phyloP scores from a whole-genome alignment of 2,888 invertebrate genomes.

The Bombylius discolor region DNA sequence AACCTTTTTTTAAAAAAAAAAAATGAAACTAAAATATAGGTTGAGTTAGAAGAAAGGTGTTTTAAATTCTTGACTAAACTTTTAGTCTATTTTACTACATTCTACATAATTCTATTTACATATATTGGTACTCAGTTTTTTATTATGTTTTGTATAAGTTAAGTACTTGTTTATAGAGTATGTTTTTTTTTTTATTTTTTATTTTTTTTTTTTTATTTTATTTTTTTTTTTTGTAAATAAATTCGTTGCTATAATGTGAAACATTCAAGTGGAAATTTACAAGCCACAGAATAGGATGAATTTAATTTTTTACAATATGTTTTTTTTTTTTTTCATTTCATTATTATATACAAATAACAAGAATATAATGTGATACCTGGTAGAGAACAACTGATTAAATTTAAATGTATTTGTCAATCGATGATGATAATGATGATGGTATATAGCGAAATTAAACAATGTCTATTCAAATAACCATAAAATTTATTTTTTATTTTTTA shows the following conservation, averaged over 20 bases:
- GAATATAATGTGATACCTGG: too few species aligned
- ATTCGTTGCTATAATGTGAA: constrained; percentile 1
- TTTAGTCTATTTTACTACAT: background rate
- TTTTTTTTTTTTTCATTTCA: too few species aligned
- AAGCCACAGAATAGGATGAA: background rate
- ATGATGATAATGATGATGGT: background rate
- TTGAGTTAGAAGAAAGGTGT: background rate
- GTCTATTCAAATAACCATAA: background rate
- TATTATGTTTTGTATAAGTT: too few species aligned
- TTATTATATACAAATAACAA: too few species aligned
- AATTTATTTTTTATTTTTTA: background rate
- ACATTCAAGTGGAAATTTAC: background rate
- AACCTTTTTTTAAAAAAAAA: background rate
- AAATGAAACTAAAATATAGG: background rate
- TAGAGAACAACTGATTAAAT: too few species aligned
- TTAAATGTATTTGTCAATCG: background rate
- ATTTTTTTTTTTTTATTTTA: too few species aligned
- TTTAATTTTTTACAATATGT: too few species aligned
- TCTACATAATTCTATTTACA: too few species aligned
- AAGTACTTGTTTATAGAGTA: too few species aligned
- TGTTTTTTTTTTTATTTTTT: too few species aligned
- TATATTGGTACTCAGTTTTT: too few species aligned
- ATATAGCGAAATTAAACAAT: background rate
- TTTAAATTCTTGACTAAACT: background rate
- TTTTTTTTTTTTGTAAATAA: background rate